Percentiles rank a stretch among this genome's conserved stretches.
phyloP scores from a whole-genome alignment of 2,797 vertebrate genomes.

The Neopelma chrysocephalum region DNA sequence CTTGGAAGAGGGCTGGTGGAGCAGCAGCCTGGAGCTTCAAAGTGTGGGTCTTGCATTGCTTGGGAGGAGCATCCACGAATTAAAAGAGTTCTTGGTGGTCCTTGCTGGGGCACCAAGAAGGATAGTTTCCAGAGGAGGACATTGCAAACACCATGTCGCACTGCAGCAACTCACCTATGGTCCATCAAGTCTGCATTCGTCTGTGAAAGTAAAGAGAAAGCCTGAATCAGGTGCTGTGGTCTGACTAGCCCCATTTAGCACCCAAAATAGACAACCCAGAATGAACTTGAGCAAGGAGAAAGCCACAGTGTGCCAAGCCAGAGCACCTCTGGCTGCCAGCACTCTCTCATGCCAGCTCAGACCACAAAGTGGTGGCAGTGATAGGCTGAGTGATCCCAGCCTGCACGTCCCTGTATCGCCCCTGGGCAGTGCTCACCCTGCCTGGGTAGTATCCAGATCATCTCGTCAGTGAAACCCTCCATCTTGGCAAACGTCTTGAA shows the following conservation, averaged over 20 bases:
- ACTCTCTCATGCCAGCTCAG: not conserved
- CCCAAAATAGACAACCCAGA: not conserved
- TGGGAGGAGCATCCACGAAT: not conserved
- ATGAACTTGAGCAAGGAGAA: not conserved
- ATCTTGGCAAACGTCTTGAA: not conserved
- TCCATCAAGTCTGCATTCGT: not conserved
- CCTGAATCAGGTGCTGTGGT: not conserved
- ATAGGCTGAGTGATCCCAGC: not conserved
- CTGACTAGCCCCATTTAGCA: not conserved
- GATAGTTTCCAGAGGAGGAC: not conserved
- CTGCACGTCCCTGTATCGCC: rapidly evolving
- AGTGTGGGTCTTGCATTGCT: not conserved
- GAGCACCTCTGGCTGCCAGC: not conserved
- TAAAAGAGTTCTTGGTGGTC: not conserved
- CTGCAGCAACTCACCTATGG: not conserved
- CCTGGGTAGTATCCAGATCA: not conserved
- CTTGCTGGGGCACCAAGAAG: not conserved
- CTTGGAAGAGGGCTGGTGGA: not conserved
- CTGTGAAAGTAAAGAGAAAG: constrained; percentile 34
- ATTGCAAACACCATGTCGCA: not conserved
- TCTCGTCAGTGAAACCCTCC: not conserved
- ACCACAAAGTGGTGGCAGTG: not conserved
- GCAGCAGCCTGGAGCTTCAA: not conserved
- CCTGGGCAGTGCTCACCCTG: constrained; percentile 11
- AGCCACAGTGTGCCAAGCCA: not conserved